Conservation (phyloP, 2,797 vertebrate species). For the Coregonus ussuriensis region DNA sequence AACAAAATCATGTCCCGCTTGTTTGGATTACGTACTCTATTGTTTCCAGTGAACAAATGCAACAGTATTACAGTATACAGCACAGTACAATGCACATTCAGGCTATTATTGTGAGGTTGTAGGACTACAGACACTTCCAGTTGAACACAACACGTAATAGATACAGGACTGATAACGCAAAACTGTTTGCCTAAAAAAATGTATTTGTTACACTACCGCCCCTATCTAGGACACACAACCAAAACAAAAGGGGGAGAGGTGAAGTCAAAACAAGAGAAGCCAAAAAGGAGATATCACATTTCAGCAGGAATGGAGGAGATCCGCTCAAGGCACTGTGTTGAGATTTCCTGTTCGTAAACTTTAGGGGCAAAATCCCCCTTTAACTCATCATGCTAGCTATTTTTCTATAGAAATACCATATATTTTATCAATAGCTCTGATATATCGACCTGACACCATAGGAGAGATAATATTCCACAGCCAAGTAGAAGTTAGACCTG, state of each 20-base stretch:
- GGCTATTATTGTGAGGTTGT: too few species aligned
- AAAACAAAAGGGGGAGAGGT: constrained; percentile 29
- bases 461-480: neutral
- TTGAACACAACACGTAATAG: too few species aligned
- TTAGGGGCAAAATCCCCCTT: neutral
- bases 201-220: constrained; percentile 9
- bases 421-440: constrained; percentile 18
- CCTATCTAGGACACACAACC: constrained; percentile 13
- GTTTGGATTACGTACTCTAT: too few species aligned
- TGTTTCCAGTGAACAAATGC: too few species aligned
- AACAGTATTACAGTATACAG: too few species aligned
- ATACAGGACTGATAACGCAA: constrained; percentile 1
- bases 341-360: constrained; percentile 36
- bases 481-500: neutral
- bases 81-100: too few species aligned
- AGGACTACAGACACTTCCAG: too few species aligned
- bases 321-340: neutral
- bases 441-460: neutral
- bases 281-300: constrained; percentile 31
- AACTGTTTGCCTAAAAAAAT: neutral
- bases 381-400: neutral
- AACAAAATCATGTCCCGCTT: too few species aligned
- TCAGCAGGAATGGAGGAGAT: constrained; percentile 36
- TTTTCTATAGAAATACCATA: neutral
- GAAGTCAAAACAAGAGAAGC: constrained; percentile 25